phyloP scores from a whole-genome alignment of 1,140 invertebrate species.

The Pseudachorutes palmiensis region DNA sequence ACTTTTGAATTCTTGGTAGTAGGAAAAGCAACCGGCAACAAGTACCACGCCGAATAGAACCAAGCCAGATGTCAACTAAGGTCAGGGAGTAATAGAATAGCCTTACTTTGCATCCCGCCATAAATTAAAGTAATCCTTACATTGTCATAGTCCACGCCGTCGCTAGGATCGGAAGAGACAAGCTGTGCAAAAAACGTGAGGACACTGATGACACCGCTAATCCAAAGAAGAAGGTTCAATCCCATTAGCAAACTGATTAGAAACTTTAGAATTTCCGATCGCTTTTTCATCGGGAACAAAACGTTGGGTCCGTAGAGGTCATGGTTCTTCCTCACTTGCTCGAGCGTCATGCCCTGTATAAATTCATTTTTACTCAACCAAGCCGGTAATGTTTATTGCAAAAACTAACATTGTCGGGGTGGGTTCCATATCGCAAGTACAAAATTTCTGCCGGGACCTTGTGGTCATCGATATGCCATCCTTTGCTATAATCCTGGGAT shows the following conservation, averaged over 20 bases:
- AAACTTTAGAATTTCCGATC: slow-evolving; percentile 22
- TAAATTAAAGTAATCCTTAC: no score
- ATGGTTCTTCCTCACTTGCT: slow-evolving; percentile 21
- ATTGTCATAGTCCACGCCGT: slow-evolving; percentile 11
- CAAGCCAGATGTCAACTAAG: slow-evolving; percentile 63
- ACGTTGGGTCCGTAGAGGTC: slow-evolving; percentile 22
- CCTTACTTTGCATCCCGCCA: no score
- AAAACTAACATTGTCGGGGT: slow-evolving; percentile 2
- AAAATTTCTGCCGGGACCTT: slow-evolving; percentile 17
- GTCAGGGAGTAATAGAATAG: slow-evolving; percentile 57
- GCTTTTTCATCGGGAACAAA: slow-evolving; percentile 18
- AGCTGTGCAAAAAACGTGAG: slow-evolving; percentile 7
- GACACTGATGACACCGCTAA: slow-evolving; percentile 21
- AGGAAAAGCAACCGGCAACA: slow-evolving; percentile 93
- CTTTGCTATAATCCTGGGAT: slow-evolving; percentile 1
- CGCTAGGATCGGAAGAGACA: neutral
- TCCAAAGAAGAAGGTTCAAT: slow-evolving; percentile 27
- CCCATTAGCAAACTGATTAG: slow-evolving; percentile 20
- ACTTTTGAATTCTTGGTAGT: slow-evolving; percentile 95
- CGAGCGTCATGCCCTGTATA: slow-evolving; percentile 23
- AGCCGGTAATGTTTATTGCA: neutral
- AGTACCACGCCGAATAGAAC: slow-evolving; percentile 90
- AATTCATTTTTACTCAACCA: neutral
- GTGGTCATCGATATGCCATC: slow-evolving; percentile 27
- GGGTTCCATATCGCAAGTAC: slow-evolving; percentile 17